A percentile compares a stretch with the other conserved stretches of the same genome.
Evolutionary conservation across 2,113 vertebrate species (phyloP).

Genomic region (Otis tarda): DNA sequence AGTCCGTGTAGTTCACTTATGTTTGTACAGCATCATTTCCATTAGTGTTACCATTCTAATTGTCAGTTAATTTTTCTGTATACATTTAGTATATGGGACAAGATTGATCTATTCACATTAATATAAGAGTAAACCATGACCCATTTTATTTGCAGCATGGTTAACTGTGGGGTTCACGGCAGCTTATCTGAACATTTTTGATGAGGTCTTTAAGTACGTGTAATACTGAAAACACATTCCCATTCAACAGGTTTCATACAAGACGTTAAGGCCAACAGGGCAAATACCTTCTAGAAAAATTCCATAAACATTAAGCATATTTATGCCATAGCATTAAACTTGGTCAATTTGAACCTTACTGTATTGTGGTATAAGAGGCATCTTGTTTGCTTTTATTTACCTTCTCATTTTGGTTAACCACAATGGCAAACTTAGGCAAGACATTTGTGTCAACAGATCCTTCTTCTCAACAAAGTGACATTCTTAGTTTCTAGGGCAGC

Average conservation of each 20-base stretch:
- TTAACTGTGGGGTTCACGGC: slow-evolving; percentile 58
- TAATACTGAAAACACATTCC: slow-evolving; percentile 73
- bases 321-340: slow-evolving; percentile 75
- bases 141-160: slow-evolving; percentile 55
- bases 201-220: slow-evolving; percentile 66
- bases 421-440: slow-evolving; percentile 78
- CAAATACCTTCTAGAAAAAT: slow-evolving; percentile 70
- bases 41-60: slow-evolving; percentile 53
- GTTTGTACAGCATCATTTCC: slow-evolving; percentile 14
- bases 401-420: slow-evolving; percentile 83
- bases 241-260: slow-evolving; percentile 62
- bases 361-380: slow-evolving; percentile 80
- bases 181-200: slow-evolving; percentile 70
- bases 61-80: slow-evolving; percentile 59
- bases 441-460: slow-evolving; percentile 79
- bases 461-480: slow-evolving; percentile 79
- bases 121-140: slow-evolving; percentile 44
- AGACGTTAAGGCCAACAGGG: slow-evolving; percentile 43
- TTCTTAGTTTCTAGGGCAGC: slow-evolving; percentile 83
- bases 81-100: not conserved
- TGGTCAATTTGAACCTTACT: slow-evolving; percentile 71
- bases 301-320: slow-evolving; percentile 76
- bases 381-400: slow-evolving; percentile 81
- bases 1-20: not conserved
- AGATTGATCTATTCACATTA: slow-evolving; percentile 49